Evolutionary conservation across 2,113 vertebrate species (phyloP).

Genomic region (Scatophagus argus): DNA sequence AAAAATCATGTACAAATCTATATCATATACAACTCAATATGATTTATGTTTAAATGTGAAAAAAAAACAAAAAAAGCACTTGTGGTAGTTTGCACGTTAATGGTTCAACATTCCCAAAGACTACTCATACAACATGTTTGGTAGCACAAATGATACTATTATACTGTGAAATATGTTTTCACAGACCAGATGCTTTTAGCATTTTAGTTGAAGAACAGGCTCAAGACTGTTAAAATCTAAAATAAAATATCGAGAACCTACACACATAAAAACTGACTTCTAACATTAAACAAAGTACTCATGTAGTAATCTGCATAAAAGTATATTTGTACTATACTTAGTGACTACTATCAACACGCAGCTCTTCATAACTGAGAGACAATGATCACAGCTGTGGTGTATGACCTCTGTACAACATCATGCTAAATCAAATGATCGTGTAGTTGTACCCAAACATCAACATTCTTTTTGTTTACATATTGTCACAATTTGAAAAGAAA

Average conservation of each 20-base stretch:
- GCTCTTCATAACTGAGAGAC: not conserved
- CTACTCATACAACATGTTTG: not conserved
- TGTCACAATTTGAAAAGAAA: not conserved
- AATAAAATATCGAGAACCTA: not conserved
- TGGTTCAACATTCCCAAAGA: not conserved
- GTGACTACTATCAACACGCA: not conserved
- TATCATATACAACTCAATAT: too few relatives aligned
- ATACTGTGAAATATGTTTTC: not conserved
- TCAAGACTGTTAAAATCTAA: not conserved
- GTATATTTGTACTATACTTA: not conserved
- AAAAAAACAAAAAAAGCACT: constrained; percentile 18
- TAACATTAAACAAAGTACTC: not conserved
- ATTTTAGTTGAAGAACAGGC: not conserved
- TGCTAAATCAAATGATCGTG: not conserved
- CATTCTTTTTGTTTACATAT: not conserved
- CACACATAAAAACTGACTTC: not conserved
- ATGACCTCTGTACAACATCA: not conserved
- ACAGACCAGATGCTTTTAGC: not conserved
- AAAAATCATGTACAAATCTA: constrained; percentile 18
- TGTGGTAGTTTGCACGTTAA: constrained; percentile 2
- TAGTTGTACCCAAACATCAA: not conserved
- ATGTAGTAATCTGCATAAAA: not conserved
- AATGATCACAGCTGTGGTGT: not conserved
- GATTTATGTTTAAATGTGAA: not conserved
- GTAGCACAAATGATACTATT: not conserved